A percentile compares a stretch with the other conserved stretches of the same genome.
phyloP scores from a whole-genome alignment of 2,797 vertebrate species.

The Diceros bicornis region DNA sequence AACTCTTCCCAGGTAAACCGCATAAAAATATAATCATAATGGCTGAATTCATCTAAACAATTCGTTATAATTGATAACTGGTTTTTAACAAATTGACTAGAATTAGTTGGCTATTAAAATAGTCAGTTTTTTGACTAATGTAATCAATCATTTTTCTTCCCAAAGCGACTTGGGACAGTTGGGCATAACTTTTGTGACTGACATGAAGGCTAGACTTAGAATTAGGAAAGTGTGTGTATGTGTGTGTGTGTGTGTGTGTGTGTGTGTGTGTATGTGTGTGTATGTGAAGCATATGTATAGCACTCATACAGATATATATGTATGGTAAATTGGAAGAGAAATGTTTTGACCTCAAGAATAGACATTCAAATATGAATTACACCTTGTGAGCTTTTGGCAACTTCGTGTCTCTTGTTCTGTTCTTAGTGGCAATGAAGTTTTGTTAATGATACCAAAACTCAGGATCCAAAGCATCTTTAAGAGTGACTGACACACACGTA shows the following conservation, averaged over 20 bases:
- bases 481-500: neutral
- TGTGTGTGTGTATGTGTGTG: neutral
- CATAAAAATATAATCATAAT: neutral
- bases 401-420: neutral
- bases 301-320: neutral
- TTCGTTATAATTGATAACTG: neutral
- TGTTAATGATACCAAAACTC: neutral
- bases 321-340: neutral
- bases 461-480: neutral
- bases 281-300: neutral
- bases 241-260: neutral
- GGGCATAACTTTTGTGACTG: neutral
- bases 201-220: neutral
- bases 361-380: neutral
- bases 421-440: conserved; percentile 5
- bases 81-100: neutral
- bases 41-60: neutral
- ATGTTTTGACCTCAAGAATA: neutral
- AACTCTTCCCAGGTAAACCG: neutral
- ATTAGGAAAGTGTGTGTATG: neutral
- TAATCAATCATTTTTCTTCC: conserved; percentile 47
- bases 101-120: conserved; percentile 28
- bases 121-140: neutral
- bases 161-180: neutral
- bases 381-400: neutral